Conservation (phyloP, 2,888 invertebrate species). For the Drosophila lutescens region DNA sequence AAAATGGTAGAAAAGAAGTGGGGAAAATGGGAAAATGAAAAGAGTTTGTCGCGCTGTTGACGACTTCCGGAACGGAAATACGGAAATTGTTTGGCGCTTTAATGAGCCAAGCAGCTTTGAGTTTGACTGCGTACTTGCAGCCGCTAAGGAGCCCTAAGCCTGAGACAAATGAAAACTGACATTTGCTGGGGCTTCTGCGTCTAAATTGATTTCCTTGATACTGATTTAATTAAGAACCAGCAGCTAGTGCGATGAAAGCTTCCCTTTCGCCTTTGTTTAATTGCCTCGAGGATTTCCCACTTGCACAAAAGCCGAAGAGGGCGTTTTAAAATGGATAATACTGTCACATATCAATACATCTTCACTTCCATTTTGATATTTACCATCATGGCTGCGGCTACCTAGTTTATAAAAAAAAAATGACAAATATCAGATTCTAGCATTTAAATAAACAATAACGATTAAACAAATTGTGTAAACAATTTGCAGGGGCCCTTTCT, state of each 20-base stretch:
- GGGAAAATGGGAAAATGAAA: constrained; percentile 17
- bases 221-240: constrained; percentile 68
- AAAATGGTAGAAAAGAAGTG: neutral
- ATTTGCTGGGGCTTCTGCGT: constrained; percentile 22
- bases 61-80: constrained; percentile 57
- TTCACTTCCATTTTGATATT: too few relatives aligned
- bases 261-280: neutral
- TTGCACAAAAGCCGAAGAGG: neutral
- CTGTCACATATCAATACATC: neutral
- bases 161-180: constrained; percentile 46
- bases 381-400: too few relatives aligned
- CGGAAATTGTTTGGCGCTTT: constrained; percentile 61
- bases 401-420: too few relatives aligned
- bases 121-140: constrained; percentile 11
- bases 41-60: constrained; percentile 46
- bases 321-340: neutral
- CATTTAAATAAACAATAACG: too few relatives aligned
- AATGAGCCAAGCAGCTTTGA: constrained; percentile 62
- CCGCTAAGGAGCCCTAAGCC: constrained; percentile 33
- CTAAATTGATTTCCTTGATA: constrained; percentile 58
- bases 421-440: too few relatives aligned
- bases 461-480: too few relatives aligned
- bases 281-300: neutral
- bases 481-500: too few relatives aligned
- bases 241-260: constrained; percentile 56